phyloP scores from a whole-genome alignment of 2,888 invertebrate genomes.

The Spodoptera littoralis region DNA sequence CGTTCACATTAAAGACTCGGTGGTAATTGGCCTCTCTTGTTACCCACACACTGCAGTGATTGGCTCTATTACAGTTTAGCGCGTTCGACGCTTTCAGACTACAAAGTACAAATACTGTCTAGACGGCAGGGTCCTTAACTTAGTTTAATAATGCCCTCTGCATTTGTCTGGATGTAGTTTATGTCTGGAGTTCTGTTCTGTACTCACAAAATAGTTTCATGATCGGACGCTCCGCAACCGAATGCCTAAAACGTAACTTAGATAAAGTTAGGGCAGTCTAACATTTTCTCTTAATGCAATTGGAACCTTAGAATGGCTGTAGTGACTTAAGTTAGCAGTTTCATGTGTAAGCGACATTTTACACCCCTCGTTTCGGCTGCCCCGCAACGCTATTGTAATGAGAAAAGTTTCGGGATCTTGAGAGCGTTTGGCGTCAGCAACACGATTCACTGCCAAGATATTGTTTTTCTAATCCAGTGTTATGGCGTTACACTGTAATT shows the following conservation, averaged over 20 bases:
- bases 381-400: slow-evolving; percentile 63
- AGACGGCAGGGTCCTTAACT: slow-evolving; percentile 38
- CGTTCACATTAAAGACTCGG: slow-evolving; percentile 49
- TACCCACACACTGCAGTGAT: slow-evolving; percentile 55
- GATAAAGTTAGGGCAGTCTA: neutral
- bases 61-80: slow-evolving; percentile 59
- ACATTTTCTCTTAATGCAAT: slow-evolving; percentile 23
- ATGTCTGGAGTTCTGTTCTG: neutral
- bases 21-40: slow-evolving; percentile 54
- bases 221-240: neutral
- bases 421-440: slow-evolving; percentile 61
- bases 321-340: slow-evolving; percentile 27
- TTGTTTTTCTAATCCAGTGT: slow-evolving; percentile 64
- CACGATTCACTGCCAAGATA: slow-evolving; percentile 64
- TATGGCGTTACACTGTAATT: slow-evolving; percentile 36
- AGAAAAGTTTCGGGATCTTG: slow-evolving; percentile 69
- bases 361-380: slow-evolving; percentile 56
- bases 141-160: slow-evolving; percentile 24
- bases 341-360: slow-evolving; percentile 58
- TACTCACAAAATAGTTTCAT: neutral
- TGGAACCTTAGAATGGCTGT: slow-evolving; percentile 13
- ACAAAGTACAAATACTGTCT: slow-evolving; percentile 47
- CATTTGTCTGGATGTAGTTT: slow-evolving; percentile 8
- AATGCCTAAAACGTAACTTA: slow-evolving; percentile 8
- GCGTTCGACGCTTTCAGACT: slow-evolving; percentile 41